A percentile compares a stretch with the other conserved stretches of the same genome.
Evolutionary conservation across 2,888 invertebrate species (phyloP).

Genomic region (Lasius platythorax): DNA sequence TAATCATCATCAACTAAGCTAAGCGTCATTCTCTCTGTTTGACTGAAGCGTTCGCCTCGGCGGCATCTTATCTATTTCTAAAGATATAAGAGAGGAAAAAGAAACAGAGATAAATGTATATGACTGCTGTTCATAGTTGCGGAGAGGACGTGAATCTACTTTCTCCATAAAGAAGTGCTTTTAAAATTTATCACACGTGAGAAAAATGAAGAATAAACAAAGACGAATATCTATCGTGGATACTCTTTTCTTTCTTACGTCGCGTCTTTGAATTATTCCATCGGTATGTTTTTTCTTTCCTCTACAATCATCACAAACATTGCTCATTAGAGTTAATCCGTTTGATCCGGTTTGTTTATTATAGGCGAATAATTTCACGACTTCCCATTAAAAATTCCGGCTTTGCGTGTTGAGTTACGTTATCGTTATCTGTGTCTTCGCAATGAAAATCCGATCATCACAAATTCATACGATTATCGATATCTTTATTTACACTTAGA

Average conservation of each 20-base stretch:
- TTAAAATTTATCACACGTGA: slow-evolving; percentile 71
- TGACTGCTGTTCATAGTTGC: slow-evolving; percentile 46
- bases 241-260: slow-evolving; percentile 11
- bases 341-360: not conserved
- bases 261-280: not conserved
- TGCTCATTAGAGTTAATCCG: not conserved
- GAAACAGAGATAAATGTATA: slow-evolving; percentile 53
- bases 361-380: not conserved
- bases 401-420: not conserved
- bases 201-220: slow-evolving; percentile 61
- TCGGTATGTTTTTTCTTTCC: not conserved
- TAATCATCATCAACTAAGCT: slow-evolving; percentile 42
- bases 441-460: not conserved
- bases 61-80: slow-evolving; percentile 3
- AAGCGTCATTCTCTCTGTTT: slow-evolving; percentile 39
- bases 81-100: slow-evolving; percentile 57
- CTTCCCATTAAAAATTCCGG: not conserved
- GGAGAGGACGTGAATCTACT: slow-evolving; percentile 37
- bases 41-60: slow-evolving; percentile 4
- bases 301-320: not conserved
- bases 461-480: not conserved
- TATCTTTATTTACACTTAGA: not conserved
- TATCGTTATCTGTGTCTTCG: not conserved
- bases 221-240: slow-evolving; percentile 51
- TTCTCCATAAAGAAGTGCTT: slow-evolving; percentile 60